phyloP scores from a whole-genome alignment of 1,140 invertebrate genomes.

The Cotesia vestalis region DNA sequence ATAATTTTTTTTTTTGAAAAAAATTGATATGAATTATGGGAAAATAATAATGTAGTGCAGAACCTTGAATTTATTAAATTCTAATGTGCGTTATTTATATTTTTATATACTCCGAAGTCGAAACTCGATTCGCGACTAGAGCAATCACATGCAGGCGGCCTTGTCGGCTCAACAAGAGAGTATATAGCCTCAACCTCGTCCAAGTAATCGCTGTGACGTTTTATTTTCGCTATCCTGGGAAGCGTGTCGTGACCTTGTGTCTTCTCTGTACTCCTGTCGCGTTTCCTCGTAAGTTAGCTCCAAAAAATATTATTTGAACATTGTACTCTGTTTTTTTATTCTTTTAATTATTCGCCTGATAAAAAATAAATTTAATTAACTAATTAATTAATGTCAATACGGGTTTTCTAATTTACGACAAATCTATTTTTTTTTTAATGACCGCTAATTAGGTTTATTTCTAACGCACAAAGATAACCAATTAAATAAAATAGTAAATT shows the following conservation, averaged over 20 bases:
- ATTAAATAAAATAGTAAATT: too few relatives aligned
- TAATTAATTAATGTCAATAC: background rate
- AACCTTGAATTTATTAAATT: slow-evolving; percentile 4
- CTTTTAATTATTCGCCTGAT: background rate
- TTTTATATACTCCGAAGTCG: background rate
- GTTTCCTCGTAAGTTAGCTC: background rate
- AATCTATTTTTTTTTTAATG: background rate
- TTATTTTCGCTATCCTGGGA: slow-evolving; percentile 15
- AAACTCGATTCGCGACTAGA: slow-evolving; percentile 15
- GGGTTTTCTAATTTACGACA: background rate
- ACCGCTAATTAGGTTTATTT: too few relatives aligned
- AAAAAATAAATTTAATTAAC: background rate
- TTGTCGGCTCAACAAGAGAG: slow-evolving; percentile 1
- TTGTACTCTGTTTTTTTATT: background rate
- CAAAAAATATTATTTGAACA: background rate
- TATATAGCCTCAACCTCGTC: slow-evolving; percentile 8
- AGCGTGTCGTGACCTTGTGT: slow-evolving; percentile 24
- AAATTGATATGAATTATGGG: background rate
- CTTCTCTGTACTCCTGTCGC: slow-evolving; percentile 1
- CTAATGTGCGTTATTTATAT: background rate
- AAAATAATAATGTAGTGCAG: background rate
- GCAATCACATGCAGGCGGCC: slow-evolving; percentile 9
- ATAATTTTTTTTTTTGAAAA: background rate
- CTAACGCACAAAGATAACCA: too few relatives aligned
- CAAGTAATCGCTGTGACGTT: slow-evolving; percentile 21